phyloP scores from a whole-genome alignment of 1,140 invertebrate species.

The Lasioglossum albipes region DNA sequence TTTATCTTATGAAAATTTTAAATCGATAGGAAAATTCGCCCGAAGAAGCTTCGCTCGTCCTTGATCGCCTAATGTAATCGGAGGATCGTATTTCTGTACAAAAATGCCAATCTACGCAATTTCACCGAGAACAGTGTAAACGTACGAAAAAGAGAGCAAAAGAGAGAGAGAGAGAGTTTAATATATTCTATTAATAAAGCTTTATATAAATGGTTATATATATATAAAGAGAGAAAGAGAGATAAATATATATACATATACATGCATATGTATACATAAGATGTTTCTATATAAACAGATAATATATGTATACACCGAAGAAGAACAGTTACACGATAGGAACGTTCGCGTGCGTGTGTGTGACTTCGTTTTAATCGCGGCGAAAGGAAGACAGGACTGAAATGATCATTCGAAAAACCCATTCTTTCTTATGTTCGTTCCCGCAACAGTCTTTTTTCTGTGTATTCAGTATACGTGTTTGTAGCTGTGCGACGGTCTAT shows the following conservation, averaged over 20 bases:
- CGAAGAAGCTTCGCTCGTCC: not conserved
- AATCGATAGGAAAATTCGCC: too few species aligned
- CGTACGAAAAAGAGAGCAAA: too few species aligned
- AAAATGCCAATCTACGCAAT: conserved; percentile 49
- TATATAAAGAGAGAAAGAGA: conserved; percentile 26
- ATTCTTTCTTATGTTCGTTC: conserved; percentile 25
- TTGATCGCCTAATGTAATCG: not conserved
- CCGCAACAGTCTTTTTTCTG: not conserved
- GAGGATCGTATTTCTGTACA: conserved; percentile 41
- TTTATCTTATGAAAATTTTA: too few species aligned
- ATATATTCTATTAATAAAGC: conserved; percentile 64
- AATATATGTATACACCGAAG: conserved; percentile 43
- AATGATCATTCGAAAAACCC: too few species aligned
- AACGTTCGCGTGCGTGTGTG: conserved; percentile 3
- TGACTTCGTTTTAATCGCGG: not conserved
- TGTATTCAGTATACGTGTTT: conserved; percentile 34
- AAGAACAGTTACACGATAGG: conserved; percentile 6
- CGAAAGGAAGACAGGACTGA: too few species aligned
- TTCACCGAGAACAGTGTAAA: conserved; percentile 38
- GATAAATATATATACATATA: conserved; percentile 13
- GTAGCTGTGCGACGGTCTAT: conserved; percentile 34
- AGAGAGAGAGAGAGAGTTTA: conserved; percentile 43
- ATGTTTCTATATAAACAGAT: conserved; percentile 57
- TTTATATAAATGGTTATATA: conserved; percentile 54
- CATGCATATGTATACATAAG: conserved; percentile 39